These are phyloP conservation scores for Hylomyscus alleni DNA, from an alignment of 2,797 vertebrate genomes.

Conservation along the genomic window DNA sequence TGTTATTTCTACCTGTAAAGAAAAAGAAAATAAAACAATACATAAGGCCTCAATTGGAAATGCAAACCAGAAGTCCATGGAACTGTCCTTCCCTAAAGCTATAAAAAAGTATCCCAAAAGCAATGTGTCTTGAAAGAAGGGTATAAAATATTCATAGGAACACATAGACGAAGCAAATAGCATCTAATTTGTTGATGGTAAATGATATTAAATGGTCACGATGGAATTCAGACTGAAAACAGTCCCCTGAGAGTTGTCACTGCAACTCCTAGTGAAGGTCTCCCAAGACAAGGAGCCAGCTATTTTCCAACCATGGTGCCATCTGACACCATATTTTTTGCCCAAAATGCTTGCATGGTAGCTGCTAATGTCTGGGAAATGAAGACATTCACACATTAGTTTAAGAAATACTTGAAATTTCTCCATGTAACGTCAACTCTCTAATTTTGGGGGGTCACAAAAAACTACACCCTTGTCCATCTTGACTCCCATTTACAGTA, in stretches of 20 bases:
- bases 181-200: conserved; percentile 84
- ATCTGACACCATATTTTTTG: conserved; percentile 89
- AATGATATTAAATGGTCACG: conserved; percentile 84
- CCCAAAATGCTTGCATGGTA: conserved; percentile 87
- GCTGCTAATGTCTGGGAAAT: conserved; percentile 79
- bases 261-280: conserved; percentile 89
- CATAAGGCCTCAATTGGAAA: neutral
- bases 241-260: conserved; percentile 87
- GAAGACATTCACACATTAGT: conserved; percentile 79
- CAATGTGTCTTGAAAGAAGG: conserved; percentile 60
- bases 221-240: conserved; percentile 84
- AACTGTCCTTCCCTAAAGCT: conserved; percentile 55
- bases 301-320: conserved; percentile 87
- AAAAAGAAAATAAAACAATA: conserved; percentile 64
- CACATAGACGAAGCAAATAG: conserved; percentile 80
- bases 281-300: conserved; percentile 85
- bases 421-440: conserved; percentile 46
- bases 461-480: neutral
- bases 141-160: conserved; percentile 78
- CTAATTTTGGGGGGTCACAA: neutral
- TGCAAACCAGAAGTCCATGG: conserved; percentile 18
- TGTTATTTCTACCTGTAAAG: conserved; percentile 97
- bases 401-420: conserved; percentile 71
- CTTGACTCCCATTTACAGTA: neutral
- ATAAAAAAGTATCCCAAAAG: conserved; percentile 67